Evolutionary conservation across 2,888 invertebrate species (phyloP).

Genomic region (Drosophila macrospina): DNA sequence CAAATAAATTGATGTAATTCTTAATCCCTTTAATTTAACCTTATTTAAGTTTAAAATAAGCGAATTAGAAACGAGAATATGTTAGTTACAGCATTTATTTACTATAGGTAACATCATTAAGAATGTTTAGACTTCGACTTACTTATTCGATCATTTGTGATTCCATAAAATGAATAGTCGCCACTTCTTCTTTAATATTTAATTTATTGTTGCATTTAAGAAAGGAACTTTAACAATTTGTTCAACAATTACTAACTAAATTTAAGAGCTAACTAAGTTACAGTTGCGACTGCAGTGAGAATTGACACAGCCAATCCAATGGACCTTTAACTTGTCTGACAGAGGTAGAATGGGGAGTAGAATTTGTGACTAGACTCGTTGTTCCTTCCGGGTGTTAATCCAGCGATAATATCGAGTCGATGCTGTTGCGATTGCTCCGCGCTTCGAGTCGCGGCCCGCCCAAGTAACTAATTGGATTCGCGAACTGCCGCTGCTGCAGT

Average conservation of each 20-base stretch:
- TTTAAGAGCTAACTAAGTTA: slow-evolving; percentile 40
- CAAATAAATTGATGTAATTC: no score
- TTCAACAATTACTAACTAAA: slow-evolving; percentile 54
- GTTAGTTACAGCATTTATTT: no score
- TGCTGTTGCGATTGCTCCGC: slow-evolving; percentile 86
- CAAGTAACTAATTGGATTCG: slow-evolving; percentile 90
- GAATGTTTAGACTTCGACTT: neutral
- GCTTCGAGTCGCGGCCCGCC: slow-evolving; percentile 88
- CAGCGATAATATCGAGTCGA: slow-evolving; percentile 89
- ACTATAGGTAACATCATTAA: neutral
- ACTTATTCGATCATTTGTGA: neutral
- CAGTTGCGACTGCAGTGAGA: slow-evolving; percentile 1
- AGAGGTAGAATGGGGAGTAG: slow-evolving; percentile 5
- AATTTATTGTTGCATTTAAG: slow-evolving; percentile 28
- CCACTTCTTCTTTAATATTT: neutral
- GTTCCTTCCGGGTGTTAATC: slow-evolving; percentile 85
- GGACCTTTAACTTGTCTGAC: slow-evolving; percentile 16
- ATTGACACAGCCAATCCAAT: slow-evolving; percentile 17
- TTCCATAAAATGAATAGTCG: neutral
- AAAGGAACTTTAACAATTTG: slow-evolving; percentile 50
- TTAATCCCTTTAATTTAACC: no score
- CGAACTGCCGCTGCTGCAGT: slow-evolving; percentile 85
- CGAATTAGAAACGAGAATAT: no score
- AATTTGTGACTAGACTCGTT: slow-evolving; percentile 52
- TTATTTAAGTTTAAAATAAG: no score